Evolutionary conservation across 2,888 invertebrate species (phyloP).

Genomic region (Drosophila greeni): DNA sequence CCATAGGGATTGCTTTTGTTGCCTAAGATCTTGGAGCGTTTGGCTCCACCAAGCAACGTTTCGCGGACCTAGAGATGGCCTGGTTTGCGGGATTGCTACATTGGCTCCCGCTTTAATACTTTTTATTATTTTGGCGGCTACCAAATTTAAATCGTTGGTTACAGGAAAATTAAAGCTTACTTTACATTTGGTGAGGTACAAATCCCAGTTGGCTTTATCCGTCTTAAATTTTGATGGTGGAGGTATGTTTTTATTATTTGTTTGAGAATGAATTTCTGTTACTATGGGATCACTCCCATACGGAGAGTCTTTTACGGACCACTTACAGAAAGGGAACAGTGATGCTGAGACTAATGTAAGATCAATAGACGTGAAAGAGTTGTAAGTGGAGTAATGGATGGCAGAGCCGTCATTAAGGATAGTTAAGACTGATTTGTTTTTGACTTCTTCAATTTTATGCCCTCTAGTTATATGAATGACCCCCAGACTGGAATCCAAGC

Average conservation of each 20-base stretch:
- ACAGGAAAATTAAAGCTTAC: conserved; percentile 5
- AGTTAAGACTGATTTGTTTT: conserved; percentile 8
- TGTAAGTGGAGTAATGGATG: conserved; percentile 26
- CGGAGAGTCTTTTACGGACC: conserved; percentile 15
- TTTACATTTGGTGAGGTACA: conserved; percentile 14
- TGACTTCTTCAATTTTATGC: conserved; percentile 12
- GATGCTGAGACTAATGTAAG: conserved; percentile 3
- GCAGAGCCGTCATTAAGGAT: conserved; percentile 23
- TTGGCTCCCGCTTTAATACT: conserved; percentile 17
- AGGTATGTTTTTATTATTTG: neutral
- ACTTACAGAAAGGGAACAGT: conserved; percentile 12
- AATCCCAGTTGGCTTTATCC: conserved; percentile 18
- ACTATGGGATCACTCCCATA: conserved; percentile 5
- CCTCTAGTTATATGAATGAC: conserved; percentile 9
- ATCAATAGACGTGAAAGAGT: conserved; percentile 19
- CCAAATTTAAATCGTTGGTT: conserved; percentile 23
- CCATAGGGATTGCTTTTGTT: conserved; percentile 28
- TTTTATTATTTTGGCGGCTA: conserved; percentile 24
- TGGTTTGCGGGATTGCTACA: conserved; percentile 23
- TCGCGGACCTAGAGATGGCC: conserved; percentile 1
- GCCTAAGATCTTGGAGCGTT: conserved; percentile 17
- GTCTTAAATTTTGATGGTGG: conserved; percentile 13
- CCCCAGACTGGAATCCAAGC: conserved; percentile 27
- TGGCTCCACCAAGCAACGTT: conserved; percentile 14
- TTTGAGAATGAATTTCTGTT: neutral